Conservation (phyloP, 2,113 vertebrate genomes). For the Mus pahari region DNA sequence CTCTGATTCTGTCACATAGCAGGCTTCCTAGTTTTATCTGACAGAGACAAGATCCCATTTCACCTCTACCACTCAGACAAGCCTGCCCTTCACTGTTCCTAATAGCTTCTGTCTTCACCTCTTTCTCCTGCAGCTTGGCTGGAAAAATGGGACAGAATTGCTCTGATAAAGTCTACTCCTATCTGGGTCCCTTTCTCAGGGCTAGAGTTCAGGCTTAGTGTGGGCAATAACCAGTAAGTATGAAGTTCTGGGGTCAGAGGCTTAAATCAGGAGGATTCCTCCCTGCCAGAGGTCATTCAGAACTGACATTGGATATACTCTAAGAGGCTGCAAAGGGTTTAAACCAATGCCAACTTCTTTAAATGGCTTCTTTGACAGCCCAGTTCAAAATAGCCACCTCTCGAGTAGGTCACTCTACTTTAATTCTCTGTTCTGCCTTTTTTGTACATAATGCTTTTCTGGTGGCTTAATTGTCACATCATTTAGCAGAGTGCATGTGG, state of each 20-base stretch:
- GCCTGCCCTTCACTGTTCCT: neutral
- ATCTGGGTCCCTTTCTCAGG: neutral
- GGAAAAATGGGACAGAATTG: neutral
- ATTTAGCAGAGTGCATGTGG: neutral
- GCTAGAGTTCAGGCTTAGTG: neutral
- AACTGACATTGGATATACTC: neutral
- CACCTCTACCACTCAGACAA: slow-evolving; percentile 27
- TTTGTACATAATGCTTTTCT: neutral
- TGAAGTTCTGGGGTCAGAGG: neutral
- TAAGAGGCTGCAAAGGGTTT: slow-evolving; percentile 10
- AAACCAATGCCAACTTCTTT: neutral
- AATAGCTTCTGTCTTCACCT: slow-evolving; percentile 21
- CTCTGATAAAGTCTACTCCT: neutral
- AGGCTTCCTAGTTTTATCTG: slow-evolving; percentile 8
- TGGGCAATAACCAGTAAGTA: neutral
- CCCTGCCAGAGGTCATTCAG: neutral
- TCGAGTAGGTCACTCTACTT: neutral
- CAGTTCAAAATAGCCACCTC: neutral
- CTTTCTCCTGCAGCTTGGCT: neutral
- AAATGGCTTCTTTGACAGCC: neutral
- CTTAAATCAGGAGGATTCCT: neutral
- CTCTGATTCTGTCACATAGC: neutral
- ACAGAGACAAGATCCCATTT: slow-evolving; percentile 45
- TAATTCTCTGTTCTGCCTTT: neutral
- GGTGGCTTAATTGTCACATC: neutral